Percentiles rank a stretch among this genome's conserved stretches.
These are phyloP conservation scores for Spheniscus mendiculus DNA, from an alignment of 2,113 vertebrate species.

Conservation along the genomic window DNA sequence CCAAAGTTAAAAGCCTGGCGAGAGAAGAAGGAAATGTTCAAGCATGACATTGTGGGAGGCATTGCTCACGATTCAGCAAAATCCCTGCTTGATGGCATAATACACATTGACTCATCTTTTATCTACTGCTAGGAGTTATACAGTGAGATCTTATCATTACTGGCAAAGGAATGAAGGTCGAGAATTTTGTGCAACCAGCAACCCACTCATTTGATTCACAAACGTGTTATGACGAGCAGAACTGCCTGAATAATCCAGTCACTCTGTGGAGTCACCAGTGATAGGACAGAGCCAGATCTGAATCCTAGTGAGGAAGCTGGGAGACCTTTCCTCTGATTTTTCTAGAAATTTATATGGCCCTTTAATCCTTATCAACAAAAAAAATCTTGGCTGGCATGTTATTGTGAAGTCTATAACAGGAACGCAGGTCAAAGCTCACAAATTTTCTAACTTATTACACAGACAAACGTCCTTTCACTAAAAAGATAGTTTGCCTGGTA, in stretches of 20 bases:
- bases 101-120: conserved; percentile 47
- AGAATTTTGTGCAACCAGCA: conserved; percentile 36
- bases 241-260: not conserved
- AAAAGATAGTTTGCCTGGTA: not conserved
- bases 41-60: conserved; percentile 50
- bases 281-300: not conserved
- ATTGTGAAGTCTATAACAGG: not conserved
- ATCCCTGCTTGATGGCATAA: conserved; percentile 50
- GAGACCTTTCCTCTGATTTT: not conserved
- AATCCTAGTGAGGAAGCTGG: not conserved
- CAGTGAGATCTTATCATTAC: not conserved
- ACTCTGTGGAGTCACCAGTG: not conserved
- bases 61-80: conserved; percentile 52
- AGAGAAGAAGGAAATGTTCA: conserved; percentile 53
- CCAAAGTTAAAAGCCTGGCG: conserved; percentile 15
- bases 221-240: not conserved
- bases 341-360: not conserved
- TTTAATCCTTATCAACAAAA: not conserved
- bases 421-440: not conserved
- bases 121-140: not conserved
- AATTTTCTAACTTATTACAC: not conserved
- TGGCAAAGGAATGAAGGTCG: conserved; percentile 31
- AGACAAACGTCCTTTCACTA: not conserved
- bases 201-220: not conserved
- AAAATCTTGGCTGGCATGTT: not conserved